Conservation (phyloP, 2,888 invertebrate genomes). For the Plagodis pulveraria region DNA sequence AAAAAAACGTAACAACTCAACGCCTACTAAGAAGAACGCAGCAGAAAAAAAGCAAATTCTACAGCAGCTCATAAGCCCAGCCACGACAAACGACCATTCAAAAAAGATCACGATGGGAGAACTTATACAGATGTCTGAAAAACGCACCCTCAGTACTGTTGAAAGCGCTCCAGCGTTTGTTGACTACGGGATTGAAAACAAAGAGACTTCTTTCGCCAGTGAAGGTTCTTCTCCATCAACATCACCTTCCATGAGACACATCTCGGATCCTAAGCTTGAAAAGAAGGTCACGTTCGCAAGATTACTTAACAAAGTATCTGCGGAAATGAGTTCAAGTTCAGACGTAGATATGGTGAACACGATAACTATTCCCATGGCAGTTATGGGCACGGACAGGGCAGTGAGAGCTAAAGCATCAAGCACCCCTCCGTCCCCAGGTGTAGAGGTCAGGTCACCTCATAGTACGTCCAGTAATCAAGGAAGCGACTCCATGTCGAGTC, state of each 20-base stretch:
- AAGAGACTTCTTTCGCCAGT: constrained; percentile 86
- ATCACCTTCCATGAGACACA: constrained; percentile 83
- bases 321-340: constrained; percentile 91
- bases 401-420: constrained; percentile 74
- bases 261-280: constrained; percentile 89
- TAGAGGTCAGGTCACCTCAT: constrained; percentile 86
- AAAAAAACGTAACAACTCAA: constrained; percentile 92
- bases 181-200: constrained; percentile 78
- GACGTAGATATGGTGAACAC: constrained; percentile 87
- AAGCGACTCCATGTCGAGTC: constrained; percentile 90
- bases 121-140: constrained; percentile 90
- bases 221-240: constrained; percentile 81
- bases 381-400: constrained; percentile 67
- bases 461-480: constrained; percentile 91
- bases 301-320: constrained; percentile 89
- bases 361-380: constrained; percentile 78
- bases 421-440: constrained; percentile 88
- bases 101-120: constrained; percentile 89
- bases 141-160: constrained; percentile 75
- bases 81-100: constrained; percentile 85
- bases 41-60: constrained; percentile 92
- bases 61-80: constrained; percentile 90
- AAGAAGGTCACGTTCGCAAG: constrained; percentile 92
- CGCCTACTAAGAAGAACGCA: constrained; percentile 90
- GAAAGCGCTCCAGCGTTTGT: constrained; percentile 80